A percentile compares a stretch with the other conserved stretches of the same genome.
These are phyloP conservation scores for Cryptoblepharus egeriae DNA, from an alignment of 2,797 vertebrate species.

Conservation along the genomic window DNA sequence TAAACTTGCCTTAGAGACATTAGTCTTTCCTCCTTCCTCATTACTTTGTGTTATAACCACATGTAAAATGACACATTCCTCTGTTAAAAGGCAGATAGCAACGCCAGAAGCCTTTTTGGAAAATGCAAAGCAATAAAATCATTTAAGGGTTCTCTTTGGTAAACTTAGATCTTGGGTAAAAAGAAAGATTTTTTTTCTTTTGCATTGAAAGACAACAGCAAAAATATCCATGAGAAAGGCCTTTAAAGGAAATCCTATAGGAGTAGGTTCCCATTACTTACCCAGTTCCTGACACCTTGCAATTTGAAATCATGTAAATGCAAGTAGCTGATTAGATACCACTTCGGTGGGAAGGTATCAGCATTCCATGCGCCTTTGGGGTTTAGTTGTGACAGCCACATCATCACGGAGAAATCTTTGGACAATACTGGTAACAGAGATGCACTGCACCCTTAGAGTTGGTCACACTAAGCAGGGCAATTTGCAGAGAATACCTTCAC, in stretches of 20 bases:
- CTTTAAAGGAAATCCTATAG: not conserved
- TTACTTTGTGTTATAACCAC: constrained; percentile 31
- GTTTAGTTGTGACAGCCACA: too few relatives aligned
- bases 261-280: too few relatives aligned
- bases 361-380: too few relatives aligned
- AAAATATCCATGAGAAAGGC: not conserved
- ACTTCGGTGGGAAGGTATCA: too few relatives aligned
- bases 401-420: too few relatives aligned
- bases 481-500: too few relatives aligned
- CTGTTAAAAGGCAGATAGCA: constrained; percentile 45
- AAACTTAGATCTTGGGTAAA: not conserved
- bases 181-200: not conserved
- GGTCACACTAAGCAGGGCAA: too few relatives aligned
- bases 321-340: too few relatives aligned
- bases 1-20: constrained; percentile 40
- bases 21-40: constrained; percentile 36
- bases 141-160: constrained; percentile 8
- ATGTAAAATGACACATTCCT: constrained; percentile 55
- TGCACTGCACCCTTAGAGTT: too few relatives aligned
- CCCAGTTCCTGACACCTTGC: too few relatives aligned
- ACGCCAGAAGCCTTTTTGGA: constrained; percentile 37
- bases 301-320: too few relatives aligned
- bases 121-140: constrained; percentile 27
- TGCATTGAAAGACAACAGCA: not conserved
- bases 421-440: too few relatives aligned